Percentiles rank a stretch among this genome's conserved stretches.
Evolutionary conservation across 2,888 invertebrate species (phyloP).

Genomic region (Heliconius cydno): DNA sequence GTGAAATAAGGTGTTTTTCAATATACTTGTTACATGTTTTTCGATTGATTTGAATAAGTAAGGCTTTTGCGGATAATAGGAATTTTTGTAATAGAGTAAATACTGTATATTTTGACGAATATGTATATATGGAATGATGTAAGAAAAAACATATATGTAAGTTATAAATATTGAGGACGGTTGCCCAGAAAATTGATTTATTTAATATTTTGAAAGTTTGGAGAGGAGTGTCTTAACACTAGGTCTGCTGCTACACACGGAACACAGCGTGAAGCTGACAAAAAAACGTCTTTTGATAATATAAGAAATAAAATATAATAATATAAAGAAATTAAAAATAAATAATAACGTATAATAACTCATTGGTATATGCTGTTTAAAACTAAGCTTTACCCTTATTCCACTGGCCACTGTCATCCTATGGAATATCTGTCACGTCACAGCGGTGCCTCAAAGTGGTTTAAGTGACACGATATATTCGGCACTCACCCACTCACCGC

Average conservation of each 20-base stretch:
- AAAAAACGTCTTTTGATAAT: no score
- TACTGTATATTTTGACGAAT: background rate
- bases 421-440: conserved; percentile 26
- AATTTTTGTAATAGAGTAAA: background rate
- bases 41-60: conserved; percentile 1
- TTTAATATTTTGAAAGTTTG: no score
- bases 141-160: background rate
- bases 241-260: no score
- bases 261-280: no score
- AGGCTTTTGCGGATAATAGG: background rate
- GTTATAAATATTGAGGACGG: no score
- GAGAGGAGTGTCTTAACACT: no score
- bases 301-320: background rate
- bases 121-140: background rate
- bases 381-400: background rate
- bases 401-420: conserved; percentile 12
- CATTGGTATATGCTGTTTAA: no score
- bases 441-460: conserved; percentile 33
- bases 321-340: no score
- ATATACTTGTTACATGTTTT: background rate
- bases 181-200: no score
- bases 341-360: no score
- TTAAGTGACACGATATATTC: conserved; percentile 56
- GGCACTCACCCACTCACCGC: conserved; percentile 54
- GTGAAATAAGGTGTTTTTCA: conserved; percentile 16